phyloP scores from a whole-genome alignment of 2,888 invertebrate genomes.

The Sphecodes monilicornis region DNA sequence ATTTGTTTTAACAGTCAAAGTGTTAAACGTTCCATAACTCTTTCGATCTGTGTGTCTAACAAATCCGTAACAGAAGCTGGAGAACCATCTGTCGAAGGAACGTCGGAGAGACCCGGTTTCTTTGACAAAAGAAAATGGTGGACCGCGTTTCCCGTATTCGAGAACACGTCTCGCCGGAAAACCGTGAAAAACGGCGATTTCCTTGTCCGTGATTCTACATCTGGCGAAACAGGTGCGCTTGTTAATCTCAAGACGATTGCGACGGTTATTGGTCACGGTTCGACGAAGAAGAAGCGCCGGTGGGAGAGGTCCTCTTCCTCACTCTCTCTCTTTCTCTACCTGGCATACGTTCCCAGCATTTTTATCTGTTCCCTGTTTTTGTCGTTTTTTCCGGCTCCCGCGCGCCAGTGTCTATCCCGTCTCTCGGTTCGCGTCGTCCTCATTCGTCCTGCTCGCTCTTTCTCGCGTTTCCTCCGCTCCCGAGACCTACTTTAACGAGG shows the following conservation, averaged over 20 bases:
- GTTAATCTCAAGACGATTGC: constrained; percentile 72
- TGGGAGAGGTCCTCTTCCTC: constrained; percentile 30
- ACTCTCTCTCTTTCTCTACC: not conserved
- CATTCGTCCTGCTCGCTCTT: constrained; percentile 34
- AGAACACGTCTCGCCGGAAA: constrained; percentile 3
- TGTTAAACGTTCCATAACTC: not conserved
- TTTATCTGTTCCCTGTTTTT: constrained; percentile 47
- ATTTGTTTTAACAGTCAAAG: too few relatives aligned
- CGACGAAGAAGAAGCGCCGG: constrained; percentile 62
- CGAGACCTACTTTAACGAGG: constrained; percentile 76
- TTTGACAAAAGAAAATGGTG: not conserved
- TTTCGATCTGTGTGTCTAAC: not conserved
- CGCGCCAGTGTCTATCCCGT: constrained; percentile 15
- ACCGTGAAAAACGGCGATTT: constrained; percentile 11
- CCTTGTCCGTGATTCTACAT: not conserved
- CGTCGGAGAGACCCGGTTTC: not conserved
- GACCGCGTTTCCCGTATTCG: not conserved
- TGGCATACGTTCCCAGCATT: constrained; percentile 62
- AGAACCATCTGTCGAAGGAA: not conserved
- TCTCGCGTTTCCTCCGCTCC: constrained; percentile 62
- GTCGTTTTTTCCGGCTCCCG: constrained; percentile 37
- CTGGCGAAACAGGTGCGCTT: constrained; percentile 32
- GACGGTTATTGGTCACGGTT: constrained; percentile 76
- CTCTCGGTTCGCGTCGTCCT: constrained; percentile 16
- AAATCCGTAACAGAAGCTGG: not conserved